These are phyloP conservation scores for Morpho helenor DNA, from an alignment of 2,888 invertebrate species.

Conservation along the genomic window DNA sequence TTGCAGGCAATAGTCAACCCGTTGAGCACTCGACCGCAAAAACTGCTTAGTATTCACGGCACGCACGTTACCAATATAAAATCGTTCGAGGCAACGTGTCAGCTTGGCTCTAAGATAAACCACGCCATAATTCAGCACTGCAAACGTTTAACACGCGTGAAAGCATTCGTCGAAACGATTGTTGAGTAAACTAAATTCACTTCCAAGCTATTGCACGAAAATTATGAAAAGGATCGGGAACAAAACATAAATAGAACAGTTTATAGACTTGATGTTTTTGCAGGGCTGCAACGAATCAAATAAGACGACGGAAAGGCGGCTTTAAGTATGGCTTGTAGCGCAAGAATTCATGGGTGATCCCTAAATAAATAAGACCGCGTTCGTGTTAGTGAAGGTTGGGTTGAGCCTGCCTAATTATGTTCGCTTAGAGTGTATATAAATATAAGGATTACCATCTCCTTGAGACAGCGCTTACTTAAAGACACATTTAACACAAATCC, in stretches of 20 bases:
- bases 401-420: slow-evolving; percentile 55
- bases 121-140: slow-evolving; percentile 9
- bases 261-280: slow-evolving; percentile 21
- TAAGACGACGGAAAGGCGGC: slow-evolving; percentile 43
- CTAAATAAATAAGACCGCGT: slow-evolving; percentile 52
- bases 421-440: slow-evolving; percentile 56
- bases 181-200: background rate
- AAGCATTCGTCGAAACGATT: slow-evolving; percentile 9
- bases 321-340: slow-evolving; percentile 48
- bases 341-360: slow-evolving; percentile 42
- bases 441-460: slow-evolving; percentile 64
- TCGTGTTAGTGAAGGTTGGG: slow-evolving; percentile 37
- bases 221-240: slow-evolving; percentile 17
- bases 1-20: slow-evolving; percentile 50
- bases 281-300: slow-evolving; percentile 27
- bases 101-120: slow-evolving; percentile 22
- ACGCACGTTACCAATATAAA: slow-evolving; percentile 24
- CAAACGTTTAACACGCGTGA: slow-evolving; percentile 2
- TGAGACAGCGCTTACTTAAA: slow-evolving; percentile 33
- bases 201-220: slow-evolving; percentile 5
- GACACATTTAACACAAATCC: slow-evolving; percentile 13
- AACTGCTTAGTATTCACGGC: slow-evolving; percentile 26
- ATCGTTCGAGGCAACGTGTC: slow-evolving; percentile 18
- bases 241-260: slow-evolving; percentile 12
- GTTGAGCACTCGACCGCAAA: slow-evolving; percentile 33